phyloP scores from a whole-genome alignment of 2,113 vertebrate genomes.

The Herpetotheres cachinnans region DNA sequence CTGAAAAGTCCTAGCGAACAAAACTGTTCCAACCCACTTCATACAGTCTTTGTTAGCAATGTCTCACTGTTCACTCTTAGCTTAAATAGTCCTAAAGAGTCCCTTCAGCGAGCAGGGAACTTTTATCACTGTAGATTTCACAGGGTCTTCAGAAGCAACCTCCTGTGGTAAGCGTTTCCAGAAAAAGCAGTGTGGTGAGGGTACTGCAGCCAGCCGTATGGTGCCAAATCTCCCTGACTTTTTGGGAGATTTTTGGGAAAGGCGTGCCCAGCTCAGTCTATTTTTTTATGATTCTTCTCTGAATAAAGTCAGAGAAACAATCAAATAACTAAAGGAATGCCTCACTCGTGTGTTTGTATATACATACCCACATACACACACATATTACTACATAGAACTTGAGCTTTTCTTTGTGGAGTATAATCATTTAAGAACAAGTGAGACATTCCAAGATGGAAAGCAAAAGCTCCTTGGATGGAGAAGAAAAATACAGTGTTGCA shows the following conservation, averaged over 20 bases:
- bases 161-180: not conserved
- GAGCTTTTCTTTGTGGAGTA: not conserved
- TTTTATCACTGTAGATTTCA: not conserved
- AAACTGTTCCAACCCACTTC: not conserved
- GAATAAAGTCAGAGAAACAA: not conserved
- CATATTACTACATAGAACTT: fast-evolving
- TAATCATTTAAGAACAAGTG: not conserved
- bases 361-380: not conserved
- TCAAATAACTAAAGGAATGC: not conserved
- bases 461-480: not conserved
- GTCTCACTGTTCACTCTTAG: not conserved
- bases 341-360: not conserved
- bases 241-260: not conserved
- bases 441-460: not conserved
- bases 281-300: not conserved
- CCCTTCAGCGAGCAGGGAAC: not conserved
- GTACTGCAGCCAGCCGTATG: not conserved
- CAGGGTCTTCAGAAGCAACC: not conserved
- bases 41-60: not conserved
- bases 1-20: not conserved
- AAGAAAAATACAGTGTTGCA: not conserved
- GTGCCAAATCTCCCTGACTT: not conserved
- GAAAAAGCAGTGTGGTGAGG: not conserved
- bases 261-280: not conserved
- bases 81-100: not conserved